These are phyloP conservation scores for Agriotes lineatus DNA, from an alignment of 2,888 invertebrate genomes.

Conservation along the genomic window DNA sequence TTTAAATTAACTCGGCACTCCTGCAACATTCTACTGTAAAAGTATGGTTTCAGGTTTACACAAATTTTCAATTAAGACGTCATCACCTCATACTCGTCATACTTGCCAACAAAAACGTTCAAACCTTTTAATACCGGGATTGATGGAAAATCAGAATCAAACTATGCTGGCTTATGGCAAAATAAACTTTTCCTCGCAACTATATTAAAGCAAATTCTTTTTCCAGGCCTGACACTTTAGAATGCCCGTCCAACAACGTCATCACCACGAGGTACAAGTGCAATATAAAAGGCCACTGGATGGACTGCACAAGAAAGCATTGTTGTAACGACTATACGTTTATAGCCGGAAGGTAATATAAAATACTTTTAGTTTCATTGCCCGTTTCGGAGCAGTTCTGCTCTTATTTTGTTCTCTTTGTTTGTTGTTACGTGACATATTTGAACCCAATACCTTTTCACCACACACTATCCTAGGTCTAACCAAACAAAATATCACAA, in stretches of 20 bases:
- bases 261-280: constrained; percentile 74
- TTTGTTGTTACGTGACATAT: too few relatives aligned
- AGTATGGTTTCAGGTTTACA: not conserved
- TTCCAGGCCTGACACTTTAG: constrained; percentile 61
- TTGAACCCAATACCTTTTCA: too few relatives aligned
- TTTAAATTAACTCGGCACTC: not conserved
- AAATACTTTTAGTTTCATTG: not conserved
- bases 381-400: too few relatives aligned
- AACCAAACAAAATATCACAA: too few relatives aligned
- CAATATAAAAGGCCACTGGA: constrained; percentile 70
- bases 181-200: too few relatives aligned
- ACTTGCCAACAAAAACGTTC: constrained; percentile 5
- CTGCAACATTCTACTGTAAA: not conserved
- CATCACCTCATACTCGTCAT: not conserved
- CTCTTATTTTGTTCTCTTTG: too few relatives aligned
- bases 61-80: constrained; percentile 1
- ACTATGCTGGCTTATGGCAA: too few relatives aligned
- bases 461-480: too few relatives aligned
- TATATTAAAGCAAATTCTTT: too few relatives aligned
- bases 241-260: constrained; percentile 74
- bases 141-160: too few relatives aligned
- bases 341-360: constrained; percentile 71
- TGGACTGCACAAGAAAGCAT: constrained; percentile 73
- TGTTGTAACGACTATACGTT: constrained; percentile 75
- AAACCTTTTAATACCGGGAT: too few relatives aligned